Evolutionary conservation across 2,888 invertebrate species (phyloP).

Genomic region (Diarsia brunnea): DNA sequence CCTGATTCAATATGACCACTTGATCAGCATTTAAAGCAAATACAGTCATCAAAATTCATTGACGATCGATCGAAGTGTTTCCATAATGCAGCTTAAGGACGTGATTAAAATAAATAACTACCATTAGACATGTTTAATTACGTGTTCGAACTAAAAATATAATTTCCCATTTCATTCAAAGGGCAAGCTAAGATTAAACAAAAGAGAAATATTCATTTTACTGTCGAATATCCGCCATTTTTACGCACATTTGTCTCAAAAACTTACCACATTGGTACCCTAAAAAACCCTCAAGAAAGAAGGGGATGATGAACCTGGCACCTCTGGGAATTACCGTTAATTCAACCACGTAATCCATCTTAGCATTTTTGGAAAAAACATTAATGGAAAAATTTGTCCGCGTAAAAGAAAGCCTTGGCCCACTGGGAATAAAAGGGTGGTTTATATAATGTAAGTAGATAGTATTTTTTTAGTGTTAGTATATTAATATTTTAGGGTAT

Average conservation of each 20-base stretch:
- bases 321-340: constrained; percentile 83
- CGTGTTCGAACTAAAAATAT: constrained; percentile 48
- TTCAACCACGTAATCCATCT: constrained; percentile 89
- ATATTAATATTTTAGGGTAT: constrained; percentile 50
- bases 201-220: constrained; percentile 37
- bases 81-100: constrained; percentile 39
- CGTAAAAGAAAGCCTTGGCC: constrained; percentile 80
- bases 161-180: constrained; percentile 34
- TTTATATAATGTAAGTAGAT: constrained; percentile 57
- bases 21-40: constrained; percentile 43
- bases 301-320: constrained; percentile 77
- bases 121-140: constrained; percentile 33
- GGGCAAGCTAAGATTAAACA: constrained; percentile 28
- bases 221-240: constrained; percentile 44
- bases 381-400: constrained; percentile 87
- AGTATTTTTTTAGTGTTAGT: constrained; percentile 45
- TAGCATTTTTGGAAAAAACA: constrained; percentile 82
- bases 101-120: constrained; percentile 33
- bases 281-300: constrained; percentile 71
- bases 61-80: constrained; percentile 25
- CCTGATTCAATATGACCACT: constrained; percentile 29
- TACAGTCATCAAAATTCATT: constrained; percentile 48
- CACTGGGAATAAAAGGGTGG: constrained; percentile 73
- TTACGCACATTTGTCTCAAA: constrained; percentile 9
- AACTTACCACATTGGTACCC: constrained; percentile 52